phyloP scores from a whole-genome alignment of 2,888 invertebrate species.

The Drosophila trichaetosa region DNA sequence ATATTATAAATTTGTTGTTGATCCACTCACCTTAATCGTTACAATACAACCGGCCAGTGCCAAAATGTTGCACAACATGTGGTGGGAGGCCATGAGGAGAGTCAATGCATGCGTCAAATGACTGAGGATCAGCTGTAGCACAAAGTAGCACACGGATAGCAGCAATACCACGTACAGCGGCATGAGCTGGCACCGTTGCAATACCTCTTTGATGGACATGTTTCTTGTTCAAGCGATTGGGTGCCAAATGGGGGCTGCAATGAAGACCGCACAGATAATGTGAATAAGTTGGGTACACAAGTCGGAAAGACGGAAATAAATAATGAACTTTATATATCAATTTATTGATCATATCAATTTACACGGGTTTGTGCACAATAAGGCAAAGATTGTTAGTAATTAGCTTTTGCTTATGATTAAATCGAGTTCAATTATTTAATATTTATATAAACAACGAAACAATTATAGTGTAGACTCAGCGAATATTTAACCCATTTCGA shows the following conservation, averaged over 20 bases:
- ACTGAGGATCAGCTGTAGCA: slow-evolving; percentile 93
- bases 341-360: slow-evolving; percentile 52
- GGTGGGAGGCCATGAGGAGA: slow-evolving; percentile 95
- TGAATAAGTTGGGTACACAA: slow-evolving; percentile 47
- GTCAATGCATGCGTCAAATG: slow-evolving; percentile 96
- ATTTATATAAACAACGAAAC: background rate
- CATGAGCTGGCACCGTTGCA: slow-evolving; percentile 90
- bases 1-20: slow-evolving; percentile 14
- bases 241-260: slow-evolving; percentile 6
- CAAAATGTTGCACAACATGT: slow-evolving; percentile 96
- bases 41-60: slow-evolving; percentile 92
- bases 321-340: slow-evolving; percentile 35
- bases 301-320: slow-evolving; percentile 19
- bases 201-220: slow-evolving; percentile 93
- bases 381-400: slow-evolving; percentile 24
- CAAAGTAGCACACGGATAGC: slow-evolving; percentile 91
- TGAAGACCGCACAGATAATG: slow-evolving; percentile 11
- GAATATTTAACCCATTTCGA: background rate
- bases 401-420: slow-evolving; percentile 21
- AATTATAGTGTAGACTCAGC: background rate
- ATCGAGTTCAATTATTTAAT: background rate
- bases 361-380: slow-evolving; percentile 22
- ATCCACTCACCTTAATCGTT: slow-evolving; percentile 90
- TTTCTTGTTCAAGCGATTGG: slow-evolving; percentile 8
- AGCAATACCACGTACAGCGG: slow-evolving; percentile 90